Base-by-base conservation (phyloP, 2,113 vertebrate species). In the Sinocyclocheilus anophthalmus region DNA sequence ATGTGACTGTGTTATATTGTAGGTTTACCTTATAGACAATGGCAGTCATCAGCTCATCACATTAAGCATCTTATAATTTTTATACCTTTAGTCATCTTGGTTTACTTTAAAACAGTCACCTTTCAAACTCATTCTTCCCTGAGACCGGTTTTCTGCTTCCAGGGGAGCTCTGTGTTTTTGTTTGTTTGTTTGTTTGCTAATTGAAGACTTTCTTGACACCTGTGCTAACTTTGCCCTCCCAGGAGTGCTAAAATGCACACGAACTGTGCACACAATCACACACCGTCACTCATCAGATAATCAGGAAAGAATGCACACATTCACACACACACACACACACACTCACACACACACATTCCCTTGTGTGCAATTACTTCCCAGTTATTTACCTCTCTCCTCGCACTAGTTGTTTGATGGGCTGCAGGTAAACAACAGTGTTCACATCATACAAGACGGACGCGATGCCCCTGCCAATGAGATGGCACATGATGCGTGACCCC, bases 291-390 rank as follows among this genome's bases (percentile, higher is more conserved):
- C 84, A 83, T 84, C 86, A 85, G 81, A 80, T 84, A 88, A 80
- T 84, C 88, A 79, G 81, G 65, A 77, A 73, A 37, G 45, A 81
- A 70, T 53, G 83, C 57, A 86, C 83, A 70, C 10, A 3, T 11
- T 10, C 76, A 12, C 45, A 12, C 30, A 48, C 11, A 3, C 45
- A 3, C 45, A 72, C 55, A 84, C 85, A 70, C 55, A 48, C 67
- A 39, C 18, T 10, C 20, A n/a, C 22, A 65, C 65, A 87, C 61
- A 84, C 75, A 87, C 85, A 86, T 88, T 92, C 94, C 93, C 94
- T 91, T 85, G 94, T 94, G 94, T 94, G 90, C 94, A 95, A 95
- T 94, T 94, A 94, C 92, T 87, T 92, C 89, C 91, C 91, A 92
- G 88, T 89, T 92, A 88, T 92, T 92, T 92, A 93, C 91, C 87